phyloP scores from a whole-genome alignment of 2,888 invertebrate species.

The Amaurobius ferox region DNA sequence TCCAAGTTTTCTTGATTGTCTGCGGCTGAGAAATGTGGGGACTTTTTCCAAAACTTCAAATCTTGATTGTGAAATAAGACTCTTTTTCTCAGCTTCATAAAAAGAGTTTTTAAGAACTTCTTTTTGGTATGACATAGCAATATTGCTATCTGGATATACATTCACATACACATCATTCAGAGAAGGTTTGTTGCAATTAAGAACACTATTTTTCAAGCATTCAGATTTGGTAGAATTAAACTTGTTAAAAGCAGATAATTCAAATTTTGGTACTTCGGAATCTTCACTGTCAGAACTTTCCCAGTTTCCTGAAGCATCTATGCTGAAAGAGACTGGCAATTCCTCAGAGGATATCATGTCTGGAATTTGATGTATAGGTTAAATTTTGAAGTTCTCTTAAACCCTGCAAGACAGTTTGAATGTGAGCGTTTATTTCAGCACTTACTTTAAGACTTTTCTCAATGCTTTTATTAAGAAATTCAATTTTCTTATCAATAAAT shows the following conservation, averaged over 20 bases:
- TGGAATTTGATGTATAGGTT: conserved; percentile 28
- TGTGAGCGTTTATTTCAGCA: conserved; percentile 73
- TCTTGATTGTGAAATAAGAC: conserved; percentile 82
- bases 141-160: not conserved
- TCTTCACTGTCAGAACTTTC: conserved; percentile 19
- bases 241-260: conserved; percentile 47
- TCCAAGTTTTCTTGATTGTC: conserved; percentile 81
- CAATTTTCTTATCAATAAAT: conserved; percentile 84
- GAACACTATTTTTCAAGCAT: not conserved
- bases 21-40: conserved; percentile 82
- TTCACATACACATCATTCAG: conserved; percentile 23
- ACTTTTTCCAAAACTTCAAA: conserved; percentile 83
- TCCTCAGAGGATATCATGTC: conserved; percentile 43
- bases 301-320: conserved; percentile 6
- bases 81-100: conserved; percentile 81
- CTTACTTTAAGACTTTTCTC: conserved; percentile 81
- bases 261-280: conserved; percentile 36
- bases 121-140: not conserved
- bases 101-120: conserved; percentile 29
- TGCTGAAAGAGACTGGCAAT: conserved; percentile 17
- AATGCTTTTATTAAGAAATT: conserved; percentile 82
- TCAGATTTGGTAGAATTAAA: not conserved
- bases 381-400: conserved; percentile 60
- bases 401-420: conserved; percentile 72
- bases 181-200: no score